Base-by-base conservation (phyloP, 1,140 invertebrate genomes). In the Gryon sp. region DNA sequence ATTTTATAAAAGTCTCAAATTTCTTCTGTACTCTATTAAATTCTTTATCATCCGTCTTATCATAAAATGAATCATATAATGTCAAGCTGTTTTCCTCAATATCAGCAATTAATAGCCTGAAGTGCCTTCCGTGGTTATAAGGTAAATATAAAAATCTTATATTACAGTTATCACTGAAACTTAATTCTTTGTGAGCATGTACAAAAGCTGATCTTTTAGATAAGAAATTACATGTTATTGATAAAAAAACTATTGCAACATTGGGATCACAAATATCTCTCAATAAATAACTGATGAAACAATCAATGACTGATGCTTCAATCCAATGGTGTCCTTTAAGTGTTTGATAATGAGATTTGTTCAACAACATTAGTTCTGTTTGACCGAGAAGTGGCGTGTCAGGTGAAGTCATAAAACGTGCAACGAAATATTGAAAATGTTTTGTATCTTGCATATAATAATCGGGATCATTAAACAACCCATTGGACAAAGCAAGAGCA, bases 381-480 rank as follows among this genome's bases (percentile, higher is more conserved):
- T 18, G 2, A 30, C 48, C 48, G 22, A 52, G 11, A 14, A 52
- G 22, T 34, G 48, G 48, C 12, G 30, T 55, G 16, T 55, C n/a
- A 4, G 2, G 2, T 6, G 40, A 12, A 6, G 18, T 22, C 11
- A 12, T 3, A 24, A 11, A 22, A 6, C 8, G 4, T 0, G 18
- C 40, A 22, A 43, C 40, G 7, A 11, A 11, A 24, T 11, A 43
- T 9, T 22, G 9, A 22, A 22, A 43, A 9, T 6, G 2, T n/a
- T 14, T 15, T 0, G 20, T 55, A 55, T 26, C 18, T 26, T 55
- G 32, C 34, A 55, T 40, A 12, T 55, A 55, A 55, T 40, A 55
- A 5, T 55, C 32, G 1, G 50, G 11, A 55, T 55, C 50, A 5
- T 34, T 14, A 26, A 26, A 55, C 12, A 55, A 55, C 14, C 50